A percentile compares a stretch with the other conserved stretches of the same genome.
These are phyloP conservation scores for Erythrolamprus reginae DNA, from an alignment of 2,113 vertebrate species.

Conservation along the genomic window DNA sequence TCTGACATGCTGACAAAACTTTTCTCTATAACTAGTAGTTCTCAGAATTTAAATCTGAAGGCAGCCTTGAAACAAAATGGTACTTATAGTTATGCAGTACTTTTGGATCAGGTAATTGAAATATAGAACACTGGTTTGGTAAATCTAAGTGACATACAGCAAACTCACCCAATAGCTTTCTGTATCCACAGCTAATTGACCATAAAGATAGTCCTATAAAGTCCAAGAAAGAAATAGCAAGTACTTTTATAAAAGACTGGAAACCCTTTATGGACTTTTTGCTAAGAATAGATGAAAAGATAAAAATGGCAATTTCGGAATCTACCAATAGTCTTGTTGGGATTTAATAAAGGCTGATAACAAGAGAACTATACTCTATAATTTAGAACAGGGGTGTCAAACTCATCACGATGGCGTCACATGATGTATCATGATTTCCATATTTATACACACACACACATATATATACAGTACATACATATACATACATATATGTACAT, in stretches of 20 bases:
- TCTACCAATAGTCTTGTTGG: background rate
- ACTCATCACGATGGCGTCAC: no score
- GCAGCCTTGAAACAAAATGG: conserved; percentile 53
- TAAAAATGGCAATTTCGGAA: background rate
- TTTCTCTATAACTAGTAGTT: conserved; percentile 61
- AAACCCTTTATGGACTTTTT: background rate
- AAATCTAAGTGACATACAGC: background rate
- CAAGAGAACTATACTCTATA: background rate
- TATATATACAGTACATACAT: no score
- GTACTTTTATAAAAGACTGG: background rate
- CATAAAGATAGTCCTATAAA: background rate
- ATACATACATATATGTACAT: background rate
- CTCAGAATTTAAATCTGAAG: conserved; percentile 69
- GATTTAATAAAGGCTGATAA: background rate
- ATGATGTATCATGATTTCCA: background rate
- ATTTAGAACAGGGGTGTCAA: background rate
- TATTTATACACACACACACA: background rate
- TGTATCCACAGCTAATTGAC: background rate
- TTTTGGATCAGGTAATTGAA: background rate
- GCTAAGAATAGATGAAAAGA: background rate
- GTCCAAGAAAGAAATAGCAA: background rate
- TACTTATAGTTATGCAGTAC: background rate
- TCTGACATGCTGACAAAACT: conserved; percentile 72
- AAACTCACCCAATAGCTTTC: background rate
- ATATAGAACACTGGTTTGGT: background rate